Evolutionary conservation across 2,888 invertebrate species (phyloP), one percentile per base, ranked within the genome.

Genomic region (Clistopyga incitator): DNA sequence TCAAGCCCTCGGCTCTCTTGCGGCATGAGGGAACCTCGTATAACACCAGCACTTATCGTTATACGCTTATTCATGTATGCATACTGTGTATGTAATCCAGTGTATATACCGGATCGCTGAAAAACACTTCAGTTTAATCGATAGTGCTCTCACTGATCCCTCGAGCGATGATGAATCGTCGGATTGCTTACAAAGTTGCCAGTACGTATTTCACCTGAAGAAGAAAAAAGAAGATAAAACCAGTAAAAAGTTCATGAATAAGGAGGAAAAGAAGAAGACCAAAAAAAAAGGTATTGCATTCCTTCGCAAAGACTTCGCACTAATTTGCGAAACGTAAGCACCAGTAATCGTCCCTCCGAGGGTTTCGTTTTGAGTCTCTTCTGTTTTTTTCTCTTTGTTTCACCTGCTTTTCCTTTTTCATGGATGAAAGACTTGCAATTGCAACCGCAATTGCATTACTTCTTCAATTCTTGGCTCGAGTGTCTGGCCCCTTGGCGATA

Each of bases 141-240:
- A 64, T 64, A 64, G 42, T 10, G 42, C 3, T 64, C 42, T 59
- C 20, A 42, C 42, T 64, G 20, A 42, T 42, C 20, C 64, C 64
- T 18, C 15, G 64, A 10, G 20, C 20, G 11, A 20, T 23, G 42
- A 18, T 42, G 3, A 18, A 38, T 38, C 38, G 42, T 8, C 2
- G 1, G 59, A 54, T 23, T 34, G 29, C 59, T 59, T 64, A 42
- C 42, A 64, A 42, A 61, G 61, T 61, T 64, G 64, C 42, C 18
- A 34, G 34, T 34, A 13, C 45, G 42, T 38, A 52, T 76, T 47
- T 61, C 34, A 29, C 15, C n/a, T 20, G 38, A 2, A 38, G 34
- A 38, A 38, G 56, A 23, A 56, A 23, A 61, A 61, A 34, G 18
- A 15, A 42, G 68, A 68, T 3, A 6, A 45, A 56, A 13, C 52